Evolutionary conservation across 2,888 invertebrate species (phyloP).

Genomic region (Dexiosoma caninum): DNA sequence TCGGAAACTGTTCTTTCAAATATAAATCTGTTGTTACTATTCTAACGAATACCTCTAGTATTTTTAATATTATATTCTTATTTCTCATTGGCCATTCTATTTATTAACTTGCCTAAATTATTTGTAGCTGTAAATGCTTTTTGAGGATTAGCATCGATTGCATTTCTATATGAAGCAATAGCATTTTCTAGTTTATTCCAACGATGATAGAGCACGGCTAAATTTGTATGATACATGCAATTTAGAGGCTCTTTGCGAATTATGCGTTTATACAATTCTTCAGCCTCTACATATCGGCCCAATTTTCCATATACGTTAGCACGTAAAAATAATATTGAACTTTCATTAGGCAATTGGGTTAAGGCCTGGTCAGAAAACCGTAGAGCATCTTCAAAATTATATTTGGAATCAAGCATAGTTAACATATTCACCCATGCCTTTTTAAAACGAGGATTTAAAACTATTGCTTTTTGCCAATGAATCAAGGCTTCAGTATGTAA

Average conservation of each 20-base stretch:
- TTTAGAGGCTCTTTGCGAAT: constrained; percentile 84
- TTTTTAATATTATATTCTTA: neutral
- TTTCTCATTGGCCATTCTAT: constrained; percentile 57
- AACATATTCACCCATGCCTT: constrained; percentile 96
- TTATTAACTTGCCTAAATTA: constrained; percentile 82
- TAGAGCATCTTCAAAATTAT: constrained; percentile 84
- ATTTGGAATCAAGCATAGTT: constrained; percentile 88
- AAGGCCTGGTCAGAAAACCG: constrained; percentile 85
- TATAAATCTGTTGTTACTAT: too few relatives aligned
- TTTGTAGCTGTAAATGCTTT: constrained; percentile 83
- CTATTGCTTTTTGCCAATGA: constrained; percentile 90
- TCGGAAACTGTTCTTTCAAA: too few relatives aligned
- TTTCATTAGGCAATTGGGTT: constrained; percentile 82
- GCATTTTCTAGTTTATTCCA: constrained; percentile 90
- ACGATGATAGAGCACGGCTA: constrained; percentile 95
- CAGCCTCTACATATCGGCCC: constrained; percentile 87
- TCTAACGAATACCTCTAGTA: neutral
- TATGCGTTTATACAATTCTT: constrained; percentile 87
- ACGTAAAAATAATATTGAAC: constrained; percentile 89
- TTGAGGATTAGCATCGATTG: constrained; percentile 84
- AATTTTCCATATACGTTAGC: constrained; percentile 93
- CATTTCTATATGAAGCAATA: constrained; percentile 85
- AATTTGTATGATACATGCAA: constrained; percentile 91
- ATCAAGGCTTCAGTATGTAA: constrained; percentile 85
- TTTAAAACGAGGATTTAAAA: constrained; percentile 86